A percentile compares a stretch with the other conserved stretches of the same genome.
Conservation (phyloP, 2,888 invertebrate genomes). For the Dicyrtomina minuta region DNA sequence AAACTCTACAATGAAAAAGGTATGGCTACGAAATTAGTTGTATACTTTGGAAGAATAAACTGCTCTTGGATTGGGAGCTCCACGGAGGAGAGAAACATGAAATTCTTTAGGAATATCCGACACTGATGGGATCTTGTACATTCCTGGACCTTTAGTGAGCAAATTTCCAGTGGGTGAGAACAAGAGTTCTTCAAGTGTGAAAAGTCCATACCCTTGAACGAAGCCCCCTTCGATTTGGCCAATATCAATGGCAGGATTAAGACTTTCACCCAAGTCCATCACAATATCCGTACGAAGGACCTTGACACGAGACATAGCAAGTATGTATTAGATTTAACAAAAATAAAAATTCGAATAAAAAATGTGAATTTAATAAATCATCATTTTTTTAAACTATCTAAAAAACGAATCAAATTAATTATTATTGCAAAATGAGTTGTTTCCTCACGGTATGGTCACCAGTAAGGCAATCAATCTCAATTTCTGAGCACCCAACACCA, state of each 20-base stretch:
- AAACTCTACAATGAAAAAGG: neutral
- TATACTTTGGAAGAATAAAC: constrained; percentile 92
- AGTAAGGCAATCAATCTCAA: constrained; percentile 91
- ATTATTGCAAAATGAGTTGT: no score
- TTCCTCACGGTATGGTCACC: constrained; percentile 77
- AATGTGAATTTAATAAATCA: no score
- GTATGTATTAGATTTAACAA: constrained; percentile 7
- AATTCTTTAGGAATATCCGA: constrained; percentile 88
- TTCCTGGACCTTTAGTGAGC: constrained; percentile 85
- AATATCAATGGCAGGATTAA: constrained; percentile 95
- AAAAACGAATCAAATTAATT: no score
- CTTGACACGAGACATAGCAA: constrained; percentile 55
- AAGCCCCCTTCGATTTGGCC: constrained; percentile 96
- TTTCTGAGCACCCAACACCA: constrained; percentile 82
- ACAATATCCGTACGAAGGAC: constrained; percentile 87
- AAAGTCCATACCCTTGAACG: constrained; percentile 90
- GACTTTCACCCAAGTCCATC: constrained; percentile 92
- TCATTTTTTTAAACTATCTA: no score
- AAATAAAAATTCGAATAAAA: no score
- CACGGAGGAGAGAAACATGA: constrained; percentile 86
- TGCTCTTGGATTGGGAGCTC: constrained; percentile 82
- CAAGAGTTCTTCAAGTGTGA: constrained; percentile 84
- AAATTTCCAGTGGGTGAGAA: constrained; percentile 80
- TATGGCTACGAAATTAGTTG: neutral
- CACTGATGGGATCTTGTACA: constrained; percentile 91